Conservation (phyloP, 2,888 invertebrate genomes). For the Rotaria sp. region DNA sequence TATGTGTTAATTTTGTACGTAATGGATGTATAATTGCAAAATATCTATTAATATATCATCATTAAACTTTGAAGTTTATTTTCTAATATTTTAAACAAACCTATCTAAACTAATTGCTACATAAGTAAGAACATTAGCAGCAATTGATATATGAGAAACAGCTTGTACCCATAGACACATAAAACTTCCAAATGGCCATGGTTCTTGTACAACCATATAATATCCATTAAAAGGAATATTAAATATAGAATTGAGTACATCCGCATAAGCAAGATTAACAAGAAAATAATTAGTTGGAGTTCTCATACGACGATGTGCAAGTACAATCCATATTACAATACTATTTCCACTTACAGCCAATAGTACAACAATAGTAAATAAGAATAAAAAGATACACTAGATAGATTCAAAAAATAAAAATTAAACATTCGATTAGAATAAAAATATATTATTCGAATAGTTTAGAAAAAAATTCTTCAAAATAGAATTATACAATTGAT, state of each 20-base stretch:
- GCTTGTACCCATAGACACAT: slow-evolving; percentile 46
- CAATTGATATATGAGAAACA: slow-evolving; percentile 26
- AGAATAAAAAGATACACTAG: slow-evolving; percentile 76
- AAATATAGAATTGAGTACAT: slow-evolving; percentile 85
- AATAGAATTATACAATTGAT: too few relatives aligned
- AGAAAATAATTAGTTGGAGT: slow-evolving; percentile 95
- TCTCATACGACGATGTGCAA: slow-evolving; percentile 88
- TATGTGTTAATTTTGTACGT: slow-evolving; percentile 69
- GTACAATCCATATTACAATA: slow-evolving; percentile 93
- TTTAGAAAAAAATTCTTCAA: too few relatives aligned
- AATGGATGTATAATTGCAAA: slow-evolving; percentile 82
- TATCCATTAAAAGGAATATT: slow-evolving; percentile 92
- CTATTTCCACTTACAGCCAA: slow-evolving; percentile 91
- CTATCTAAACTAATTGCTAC: slow-evolving; percentile 26
- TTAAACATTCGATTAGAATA: not conserved
- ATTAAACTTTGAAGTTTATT: not conserved
- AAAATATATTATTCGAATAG: not conserved
- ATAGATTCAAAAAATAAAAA: slow-evolving; percentile 45
- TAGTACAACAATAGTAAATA: slow-evolving; percentile 82
- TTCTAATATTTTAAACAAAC: not conserved
- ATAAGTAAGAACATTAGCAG: slow-evolving; percentile 22
- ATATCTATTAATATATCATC: slow-evolving; percentile 57
- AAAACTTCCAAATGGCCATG: slow-evolving; percentile 56
- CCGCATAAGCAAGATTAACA: slow-evolving; percentile 88
- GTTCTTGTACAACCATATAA: slow-evolving; percentile 74